Percentiles rank a stretch among this genome's conserved stretches.
Evolutionary conservation across 37 sponge, comb jelly and placozoan species (phyloP).

Genomic region (Ianthella basta): DNA sequence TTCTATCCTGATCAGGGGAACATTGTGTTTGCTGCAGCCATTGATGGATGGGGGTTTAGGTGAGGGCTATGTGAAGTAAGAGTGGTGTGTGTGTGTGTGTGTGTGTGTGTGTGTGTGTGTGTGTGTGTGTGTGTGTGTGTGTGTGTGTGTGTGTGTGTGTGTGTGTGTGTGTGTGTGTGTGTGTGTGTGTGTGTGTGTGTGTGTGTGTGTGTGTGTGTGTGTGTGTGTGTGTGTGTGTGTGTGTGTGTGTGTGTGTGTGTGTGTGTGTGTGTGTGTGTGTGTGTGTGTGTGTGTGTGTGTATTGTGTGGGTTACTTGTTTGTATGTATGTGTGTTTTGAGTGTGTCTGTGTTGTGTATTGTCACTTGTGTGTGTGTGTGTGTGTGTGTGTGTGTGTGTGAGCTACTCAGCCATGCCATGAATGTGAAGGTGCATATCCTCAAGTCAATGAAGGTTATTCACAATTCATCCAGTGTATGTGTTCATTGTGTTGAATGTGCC

Average conservation of each 20-base stretch:
- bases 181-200: constrained; percentile 22
- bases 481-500: background rate
- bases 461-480: background rate
- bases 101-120: background rate
- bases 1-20: constrained; percentile 96
- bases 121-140: no score
- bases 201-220: constrained; percentile 29
- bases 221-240: constrained; percentile 16
- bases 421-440: background rate
- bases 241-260: no score
- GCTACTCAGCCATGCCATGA: background rate
- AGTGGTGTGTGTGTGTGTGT: no score
- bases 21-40: constrained; percentile 94
- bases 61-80: constrained; percentile 13
- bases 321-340: no score
- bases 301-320: no score
- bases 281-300: no score
- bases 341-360: no score
- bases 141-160: no score
- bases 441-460: background rate
- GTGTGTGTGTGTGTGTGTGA: background rate
- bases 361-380: no score
- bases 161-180: background rate
- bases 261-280: no score
- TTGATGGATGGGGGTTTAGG: constrained; percentile 99